These are phyloP conservation scores for Portunus trituberculatus DNA, from an alignment of 1,140 invertebrate species.

Conservation along the genomic window DNA sequence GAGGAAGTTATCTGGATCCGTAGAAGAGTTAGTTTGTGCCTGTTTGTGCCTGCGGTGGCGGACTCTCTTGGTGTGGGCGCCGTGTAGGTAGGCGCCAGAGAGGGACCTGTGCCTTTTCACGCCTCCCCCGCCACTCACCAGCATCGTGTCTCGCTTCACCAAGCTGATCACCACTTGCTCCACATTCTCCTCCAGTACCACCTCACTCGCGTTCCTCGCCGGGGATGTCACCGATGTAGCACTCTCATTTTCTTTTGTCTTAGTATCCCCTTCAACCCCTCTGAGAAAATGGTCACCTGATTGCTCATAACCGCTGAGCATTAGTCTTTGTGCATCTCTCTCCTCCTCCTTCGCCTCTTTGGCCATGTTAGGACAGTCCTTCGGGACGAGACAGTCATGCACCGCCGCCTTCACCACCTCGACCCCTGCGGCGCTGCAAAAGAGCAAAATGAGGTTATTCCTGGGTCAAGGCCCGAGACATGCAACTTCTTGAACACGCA, in stretches of 20 bases:
- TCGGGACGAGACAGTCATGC: neutral
- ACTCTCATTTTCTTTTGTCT: neutral
- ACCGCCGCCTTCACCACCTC: neutral
- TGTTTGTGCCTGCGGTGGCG: slow-evolving; percentile 58
- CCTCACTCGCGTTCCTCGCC: neutral
- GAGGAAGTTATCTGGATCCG: neutral
- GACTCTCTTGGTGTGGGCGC: slow-evolving; percentile 24
- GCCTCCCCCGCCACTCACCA: slow-evolving; percentile 32
- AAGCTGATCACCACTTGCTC: slow-evolving; percentile 62
- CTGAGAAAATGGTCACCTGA: neutral
- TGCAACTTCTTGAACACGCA: slow-evolving; percentile 26
- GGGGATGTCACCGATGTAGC: neutral
- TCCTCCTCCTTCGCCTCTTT: neutral
- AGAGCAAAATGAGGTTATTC: slow-evolving; percentile 54
- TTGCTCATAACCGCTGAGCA: neutral
- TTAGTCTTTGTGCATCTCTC: neutral
- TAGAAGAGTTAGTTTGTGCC: neutral
- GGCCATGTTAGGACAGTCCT: neutral
- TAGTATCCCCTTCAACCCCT: neutral
- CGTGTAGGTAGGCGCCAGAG: neutral
- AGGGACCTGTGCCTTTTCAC: neutral
- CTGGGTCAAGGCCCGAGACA: slow-evolving; percentile 16
- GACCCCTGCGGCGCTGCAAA: neutral
- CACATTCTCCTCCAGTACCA: slow-evolving; percentile 47
- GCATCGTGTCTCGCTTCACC: slow-evolving; percentile 58